These are phyloP conservation scores for Malthinus seriepunctatus DNA, from an alignment of 2,888 invertebrate species.

Conservation along the genomic window DNA sequence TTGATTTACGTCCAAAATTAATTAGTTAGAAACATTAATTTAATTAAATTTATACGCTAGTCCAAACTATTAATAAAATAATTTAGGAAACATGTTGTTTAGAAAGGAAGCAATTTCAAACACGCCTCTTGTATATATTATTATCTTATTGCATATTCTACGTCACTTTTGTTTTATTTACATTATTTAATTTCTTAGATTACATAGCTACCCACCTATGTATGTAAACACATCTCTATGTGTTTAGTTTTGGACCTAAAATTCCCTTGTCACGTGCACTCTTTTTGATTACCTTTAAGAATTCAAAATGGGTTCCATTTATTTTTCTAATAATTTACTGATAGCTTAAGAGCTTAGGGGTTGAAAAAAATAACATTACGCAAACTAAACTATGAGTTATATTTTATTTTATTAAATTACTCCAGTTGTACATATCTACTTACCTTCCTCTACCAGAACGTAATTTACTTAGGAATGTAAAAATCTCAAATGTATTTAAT, in stretches of 20 bases:
- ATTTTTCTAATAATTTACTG: slow-evolving; percentile 3
- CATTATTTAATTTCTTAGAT: slow-evolving; percentile 22
- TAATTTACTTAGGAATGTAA: no score
- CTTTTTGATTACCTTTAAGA: slow-evolving; percentile 31
- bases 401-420: no score
- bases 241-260: slow-evolving; percentile 1
- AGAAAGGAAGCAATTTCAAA: slow-evolving; percentile 27
- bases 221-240: no score
- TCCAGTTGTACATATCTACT: no score
- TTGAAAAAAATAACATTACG: no score
- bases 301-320: slow-evolving; percentile 14
- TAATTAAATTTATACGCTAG: slow-evolving; percentile 33
- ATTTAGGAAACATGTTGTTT: slow-evolving; percentile 32
- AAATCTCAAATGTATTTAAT: no score
- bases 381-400: no score
- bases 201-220: neutral
- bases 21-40: slow-evolving; percentile 35
- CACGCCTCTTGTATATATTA: slow-evolving; percentile 36
- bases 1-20: slow-evolving; percentile 30
- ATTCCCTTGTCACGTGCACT: slow-evolving; percentile 35
- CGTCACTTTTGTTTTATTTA: slow-evolving; percentile 9
- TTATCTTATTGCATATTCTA: slow-evolving; percentile 37
- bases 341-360: neutral
- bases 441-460: no score
- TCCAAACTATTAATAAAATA: slow-evolving; percentile 33